Evolutionary conservation across 2,113 vertebrate genomes (phyloP), one percentile per base, ranked within the genome.

Genomic region (Pollachius pollachius): DNA sequence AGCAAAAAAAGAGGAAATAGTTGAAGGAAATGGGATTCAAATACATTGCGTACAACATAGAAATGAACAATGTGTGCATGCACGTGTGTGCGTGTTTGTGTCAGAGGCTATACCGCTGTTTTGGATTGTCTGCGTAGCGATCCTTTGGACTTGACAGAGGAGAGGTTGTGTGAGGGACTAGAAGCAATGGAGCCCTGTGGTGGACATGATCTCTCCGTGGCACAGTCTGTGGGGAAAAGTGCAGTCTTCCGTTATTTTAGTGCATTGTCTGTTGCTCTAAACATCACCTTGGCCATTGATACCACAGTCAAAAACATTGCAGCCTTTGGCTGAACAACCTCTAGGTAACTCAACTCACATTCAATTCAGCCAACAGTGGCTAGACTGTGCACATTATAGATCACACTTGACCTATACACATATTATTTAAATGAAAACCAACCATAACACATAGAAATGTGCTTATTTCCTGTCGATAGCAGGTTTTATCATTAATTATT

Each of bases 91-190:
- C 34, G 64, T 25, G 11, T 17, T 1, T 18, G 21, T 17, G n/a
- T 7, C 54, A 5, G 34, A 18, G 17, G 25, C 19, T 52, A 0
- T 94, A 98, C 96, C 94, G 84, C 91, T 69, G 91, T 79, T 91
- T 95, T 96, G 77, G 94, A 96, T 70, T 94, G 95, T 68, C 94
- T 94, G 23, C 84, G 92, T 67, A 94, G 79, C 72, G 87, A 89
- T 73, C 81, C 88, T 84, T 87, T 91, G 77, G 89, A 85, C 72
- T 89, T 92, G 76, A 67, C 74, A 5, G 72, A 78, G 52, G 88
- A 88, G 65, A 82, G 91, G 2, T 89, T 34, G 81, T 91, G 93
- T 63, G 92, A 78, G 67, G 88, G 89, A 75, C 85, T 94, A 94
- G 88, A 89, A 81, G 92, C 85, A 13, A 78, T 57, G 3, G 89